Evolutionary conservation across 2,113 vertebrate genomes (phyloP).

Genomic region (Protomyctophum bolini): DNA sequence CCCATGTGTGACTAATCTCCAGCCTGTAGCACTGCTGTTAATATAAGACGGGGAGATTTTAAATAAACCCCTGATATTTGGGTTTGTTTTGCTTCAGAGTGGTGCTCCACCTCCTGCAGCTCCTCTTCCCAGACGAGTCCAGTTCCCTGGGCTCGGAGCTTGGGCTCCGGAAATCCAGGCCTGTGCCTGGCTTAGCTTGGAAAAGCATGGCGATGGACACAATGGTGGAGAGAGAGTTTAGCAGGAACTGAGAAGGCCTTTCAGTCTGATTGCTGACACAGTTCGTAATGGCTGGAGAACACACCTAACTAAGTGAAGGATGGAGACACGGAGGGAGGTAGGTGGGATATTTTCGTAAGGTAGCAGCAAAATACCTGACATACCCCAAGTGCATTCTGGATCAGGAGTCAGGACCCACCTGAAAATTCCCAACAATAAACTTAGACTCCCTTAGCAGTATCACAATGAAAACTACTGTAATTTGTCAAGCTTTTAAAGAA

Average conservation of each 20-base stretch:
- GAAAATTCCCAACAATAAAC: too few relatives aligned
- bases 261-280: constrained; percentile 49
- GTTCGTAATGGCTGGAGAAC: constrained; percentile 24
- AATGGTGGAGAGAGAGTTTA: constrained; percentile 32
- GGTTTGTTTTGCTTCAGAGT: constrained; percentile 69
- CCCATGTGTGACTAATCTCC: constrained; percentile 58
- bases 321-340: not conserved
- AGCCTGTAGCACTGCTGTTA: constrained; percentile 61
- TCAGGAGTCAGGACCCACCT: too few relatives aligned
- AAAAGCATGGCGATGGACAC: constrained; percentile 57
- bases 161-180: constrained; percentile 65
- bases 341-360: not conserved
- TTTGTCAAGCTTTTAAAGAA: too few relatives aligned
- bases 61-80: constrained; percentile 66
- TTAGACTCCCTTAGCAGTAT: too few relatives aligned
- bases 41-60: constrained; percentile 63
- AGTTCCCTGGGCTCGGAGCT: constrained; percentile 51
- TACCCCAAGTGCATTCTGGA: not conserved
- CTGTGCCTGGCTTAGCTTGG: constrained; percentile 65
- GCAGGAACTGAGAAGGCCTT: constrained; percentile 29
- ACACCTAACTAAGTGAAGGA: constrained; percentile 3
- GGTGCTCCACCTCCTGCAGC: constrained; percentile 49
- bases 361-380: not conserved
- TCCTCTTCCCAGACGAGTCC: constrained; percentile 47
- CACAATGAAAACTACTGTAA: too few relatives aligned